Percentiles rank a stretch among this genome's conserved stretches.
Evolutionary conservation across 2,797 vertebrate species (phyloP).

Genomic region (Urosaurus nigricauda): DNA sequence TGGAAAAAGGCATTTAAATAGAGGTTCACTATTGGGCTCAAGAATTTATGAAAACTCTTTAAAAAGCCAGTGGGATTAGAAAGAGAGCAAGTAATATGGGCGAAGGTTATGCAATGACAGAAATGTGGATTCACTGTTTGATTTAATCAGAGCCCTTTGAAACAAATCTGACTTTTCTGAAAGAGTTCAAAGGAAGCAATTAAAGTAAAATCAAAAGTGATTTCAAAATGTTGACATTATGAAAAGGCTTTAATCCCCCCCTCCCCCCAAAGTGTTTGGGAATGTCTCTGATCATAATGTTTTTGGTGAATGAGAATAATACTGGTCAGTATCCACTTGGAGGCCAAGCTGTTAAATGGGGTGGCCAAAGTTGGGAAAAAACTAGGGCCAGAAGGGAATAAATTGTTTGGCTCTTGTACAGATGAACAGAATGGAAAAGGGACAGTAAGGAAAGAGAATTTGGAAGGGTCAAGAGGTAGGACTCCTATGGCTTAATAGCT

Average conservation of each 20-base stretch:
- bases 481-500: neutral
- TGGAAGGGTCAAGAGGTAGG: neutral
- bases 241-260: neutral
- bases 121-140: too few relatives aligned
- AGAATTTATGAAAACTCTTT: neutral
- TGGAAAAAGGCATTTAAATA: neutral
- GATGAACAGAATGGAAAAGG: neutral
- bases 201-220: neutral
- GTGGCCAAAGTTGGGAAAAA: neutral
- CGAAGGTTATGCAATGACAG: neutral
- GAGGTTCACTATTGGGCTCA: neutral
- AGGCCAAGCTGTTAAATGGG: neutral
- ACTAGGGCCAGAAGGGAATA: neutral
- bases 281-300: neutral
- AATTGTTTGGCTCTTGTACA: neutral
- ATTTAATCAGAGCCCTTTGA: neutral
- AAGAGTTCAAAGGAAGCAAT: neutral
- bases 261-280: neutral
- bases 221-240: neutral
- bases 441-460: neutral
- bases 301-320: neutral
- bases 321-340: neutral
- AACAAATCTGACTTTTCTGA: neutral
- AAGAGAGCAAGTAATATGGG: neutral
- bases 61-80: neutral